phyloP scores from a whole-genome alignment of 2,113 vertebrate species.

The Hypanus sabinus region DNA sequence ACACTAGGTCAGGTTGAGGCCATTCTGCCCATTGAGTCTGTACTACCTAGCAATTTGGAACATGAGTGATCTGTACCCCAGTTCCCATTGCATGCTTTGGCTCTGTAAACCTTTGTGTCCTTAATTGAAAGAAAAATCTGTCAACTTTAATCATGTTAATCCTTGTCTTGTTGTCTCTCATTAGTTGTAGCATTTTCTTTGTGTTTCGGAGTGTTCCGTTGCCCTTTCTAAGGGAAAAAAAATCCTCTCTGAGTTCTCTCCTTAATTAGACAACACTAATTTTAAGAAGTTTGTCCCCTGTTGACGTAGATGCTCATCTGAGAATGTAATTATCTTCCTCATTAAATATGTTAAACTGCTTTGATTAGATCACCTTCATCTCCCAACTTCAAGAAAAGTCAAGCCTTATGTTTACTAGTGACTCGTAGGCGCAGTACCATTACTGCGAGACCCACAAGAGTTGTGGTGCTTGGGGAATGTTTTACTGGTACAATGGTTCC shows the following conservation, averaged over 20 bases:
- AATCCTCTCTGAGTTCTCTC: too few relatives aligned
- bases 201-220: background rate
- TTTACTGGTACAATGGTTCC: too few relatives aligned
- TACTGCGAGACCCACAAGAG: background rate
- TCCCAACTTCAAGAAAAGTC: background rate
- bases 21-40: background rate
- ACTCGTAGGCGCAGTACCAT: background rate
- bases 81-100: background rate
- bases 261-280: background rate
- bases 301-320: background rate
- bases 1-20: too few relatives aligned
- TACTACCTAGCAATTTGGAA: too few relatives aligned
- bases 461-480: background rate
- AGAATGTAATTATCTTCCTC: too few relatives aligned
- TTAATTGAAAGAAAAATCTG: background rate
- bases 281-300: background rate
- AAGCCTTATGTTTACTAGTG: background rate
- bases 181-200: background rate
- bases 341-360: too few relatives aligned
- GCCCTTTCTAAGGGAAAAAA: background rate
- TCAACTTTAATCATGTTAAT: background rate
- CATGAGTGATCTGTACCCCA: background rate
- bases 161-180: background rate
- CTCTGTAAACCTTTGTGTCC: background rate
- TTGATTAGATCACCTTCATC: background rate